These are phyloP conservation scores for Globicephala melas DNA, from an alignment of 2,113 vertebrate species.

Conservation along the genomic window DNA sequence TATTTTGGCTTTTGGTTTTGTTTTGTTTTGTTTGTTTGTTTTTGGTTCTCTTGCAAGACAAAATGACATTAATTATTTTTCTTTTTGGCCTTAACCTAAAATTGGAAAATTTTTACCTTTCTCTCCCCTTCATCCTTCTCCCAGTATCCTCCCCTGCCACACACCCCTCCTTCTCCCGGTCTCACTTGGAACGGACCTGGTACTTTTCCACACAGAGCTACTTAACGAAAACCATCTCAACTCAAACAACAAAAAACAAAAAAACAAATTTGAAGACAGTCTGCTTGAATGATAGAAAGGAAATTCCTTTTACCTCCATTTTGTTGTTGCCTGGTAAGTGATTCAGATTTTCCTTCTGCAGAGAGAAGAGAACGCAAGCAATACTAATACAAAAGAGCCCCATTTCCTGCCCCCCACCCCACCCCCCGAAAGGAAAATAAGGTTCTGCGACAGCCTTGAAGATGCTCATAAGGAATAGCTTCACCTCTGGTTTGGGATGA, in stretches of 20 bases:
- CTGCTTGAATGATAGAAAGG: background rate
- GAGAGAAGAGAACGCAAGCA: background rate
- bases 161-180: background rate
- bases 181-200: background rate
- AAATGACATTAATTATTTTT: conserved; percentile 12
- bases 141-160: background rate
- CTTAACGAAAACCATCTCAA: background rate
- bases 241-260: background rate
- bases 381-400: background rate
- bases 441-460: background rate
- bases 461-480: background rate
- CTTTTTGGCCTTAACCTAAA: background rate
- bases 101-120: background rate
- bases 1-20: too few relatives aligned
- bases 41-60: background rate
- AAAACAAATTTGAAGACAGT: background rate
- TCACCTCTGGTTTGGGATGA: background rate
- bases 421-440: background rate
- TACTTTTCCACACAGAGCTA: background rate
- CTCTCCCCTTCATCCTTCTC: background rate
- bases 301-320: background rate
- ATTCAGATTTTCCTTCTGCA: background rate
- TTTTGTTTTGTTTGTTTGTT: background rate
- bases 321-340: background rate
- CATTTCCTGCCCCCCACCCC: too few relatives aligned